Evolutionary conservation across 2,797 vertebrate species (phyloP), one percentile per base, ranked within the genome.

Genomic region (Enteromius fasciolatus): DNA sequence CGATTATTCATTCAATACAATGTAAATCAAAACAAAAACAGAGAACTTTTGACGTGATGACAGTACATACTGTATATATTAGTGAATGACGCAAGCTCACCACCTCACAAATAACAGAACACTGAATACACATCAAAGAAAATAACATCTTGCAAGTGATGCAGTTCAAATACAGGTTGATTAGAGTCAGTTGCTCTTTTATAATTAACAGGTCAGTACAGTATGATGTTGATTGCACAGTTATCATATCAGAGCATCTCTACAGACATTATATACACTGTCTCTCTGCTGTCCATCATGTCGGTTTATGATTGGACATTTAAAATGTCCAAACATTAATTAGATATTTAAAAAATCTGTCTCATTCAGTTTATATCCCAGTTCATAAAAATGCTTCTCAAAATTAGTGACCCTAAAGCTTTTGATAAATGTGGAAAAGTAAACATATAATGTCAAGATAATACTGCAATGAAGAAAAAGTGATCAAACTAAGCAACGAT

Each of bases 231-330:
- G 52, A 67, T 76, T 84, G 77, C 83, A 74, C 77, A 78, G 11
- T 33, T 66, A 57, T 83, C 63, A 18, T 63, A 70, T 69, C 41
- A 72, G 59, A 80, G 39, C 72, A 70, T 85, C 73, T 77, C 80
- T 81, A 86, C 39, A 82, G 69, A 86, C 82, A 82, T 81, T 77
- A 85, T 52, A 52, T 84, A 72, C 50, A 78, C 33, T 41, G 59
- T 82, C 76, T 83, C 61, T 81, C 46, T 41, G 57, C 36, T 72
- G 78, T 18, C 75, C 82, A 80, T 81, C 63, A 70, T 33, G 39
- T 41, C 59, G 33, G 68, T 23, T 76, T 66, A 23, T 76, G 44
- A 85, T 81, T 28, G 67, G 36, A 75, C 33, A 25, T 57, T 33
- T 82, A 17, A 57, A 50, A 63, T 66, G 70, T 69, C 50, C 9